These are phyloP conservation scores for Drosophila maculinotata DNA, from an alignment of 2,888 invertebrate species.

Conservation along the genomic window DNA sequence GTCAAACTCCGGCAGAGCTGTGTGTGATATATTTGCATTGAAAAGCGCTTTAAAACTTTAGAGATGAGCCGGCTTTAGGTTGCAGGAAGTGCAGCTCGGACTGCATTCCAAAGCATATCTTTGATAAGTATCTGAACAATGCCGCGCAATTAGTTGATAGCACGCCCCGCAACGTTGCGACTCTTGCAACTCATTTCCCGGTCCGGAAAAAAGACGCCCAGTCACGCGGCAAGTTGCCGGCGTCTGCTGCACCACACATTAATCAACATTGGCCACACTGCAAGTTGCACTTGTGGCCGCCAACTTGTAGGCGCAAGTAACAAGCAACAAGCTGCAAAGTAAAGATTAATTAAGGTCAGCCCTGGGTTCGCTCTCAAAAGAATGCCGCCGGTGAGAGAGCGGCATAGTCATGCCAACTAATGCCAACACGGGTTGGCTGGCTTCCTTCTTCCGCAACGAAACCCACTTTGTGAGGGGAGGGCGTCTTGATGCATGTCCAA, in stretches of 20 bases:
- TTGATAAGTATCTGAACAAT: constrained; percentile 47
- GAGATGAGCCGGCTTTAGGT: constrained; percentile 1
- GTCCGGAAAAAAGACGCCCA: constrained; percentile 59
- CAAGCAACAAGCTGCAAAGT: constrained; percentile 13
- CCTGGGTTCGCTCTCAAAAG: constrained; percentile 52
- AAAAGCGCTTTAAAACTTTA: constrained; percentile 49
- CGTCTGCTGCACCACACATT: constrained; percentile 53
- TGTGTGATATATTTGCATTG: constrained; percentile 49
- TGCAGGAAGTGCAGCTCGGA: constrained; percentile 27
- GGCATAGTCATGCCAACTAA: constrained; percentile 61
- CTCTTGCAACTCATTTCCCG: constrained; percentile 72
- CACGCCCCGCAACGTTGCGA: constrained; percentile 47
- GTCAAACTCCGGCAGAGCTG: constrained; percentile 23
- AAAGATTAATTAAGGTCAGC: constrained; percentile 78
- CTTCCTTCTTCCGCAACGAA: constrained; percentile 39
- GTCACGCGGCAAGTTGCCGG: constrained; percentile 63
- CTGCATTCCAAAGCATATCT: constrained; percentile 52
- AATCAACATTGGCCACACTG: constrained; percentile 72
- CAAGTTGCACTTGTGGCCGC: constrained; percentile 35
- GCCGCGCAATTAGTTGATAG: constrained; percentile 64
- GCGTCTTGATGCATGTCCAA: constrained; percentile 80
- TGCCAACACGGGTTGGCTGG: constrained; percentile 30
- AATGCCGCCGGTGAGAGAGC: constrained; percentile 57
- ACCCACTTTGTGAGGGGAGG: not conserved
- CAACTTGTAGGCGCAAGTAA: constrained; percentile 25